These are phyloP conservation scores for Pogona vitticeps DNA, from an alignment of 2,113 vertebrate species.

Conservation along the genomic window DNA sequence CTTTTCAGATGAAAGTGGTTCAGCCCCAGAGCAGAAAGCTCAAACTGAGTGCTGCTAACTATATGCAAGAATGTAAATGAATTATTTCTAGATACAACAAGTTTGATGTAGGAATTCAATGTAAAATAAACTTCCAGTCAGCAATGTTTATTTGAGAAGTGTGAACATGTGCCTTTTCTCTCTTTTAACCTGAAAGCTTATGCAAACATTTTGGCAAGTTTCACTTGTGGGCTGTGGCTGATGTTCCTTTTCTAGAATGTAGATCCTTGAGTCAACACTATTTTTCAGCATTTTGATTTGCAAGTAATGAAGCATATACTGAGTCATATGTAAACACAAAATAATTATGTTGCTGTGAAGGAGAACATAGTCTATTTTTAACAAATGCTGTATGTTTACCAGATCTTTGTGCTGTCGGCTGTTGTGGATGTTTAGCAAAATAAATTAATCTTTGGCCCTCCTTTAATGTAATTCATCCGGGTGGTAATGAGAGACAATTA, in stretches of 20 bases:
- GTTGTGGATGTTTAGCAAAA: background rate
- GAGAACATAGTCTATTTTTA: background rate
- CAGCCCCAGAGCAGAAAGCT: background rate
- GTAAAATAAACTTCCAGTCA: conserved; percentile 38
- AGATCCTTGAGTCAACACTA: background rate
- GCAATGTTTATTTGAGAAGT: conserved; percentile 32
- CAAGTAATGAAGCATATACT: background rate
- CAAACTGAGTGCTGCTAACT: background rate
- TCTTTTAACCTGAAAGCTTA: conserved; percentile 27
- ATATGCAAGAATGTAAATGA: background rate
- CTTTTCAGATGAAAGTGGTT: background rate
- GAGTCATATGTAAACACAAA: background rate
- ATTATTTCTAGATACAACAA: background rate
- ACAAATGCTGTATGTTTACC: too few species aligned
- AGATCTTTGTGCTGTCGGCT: background rate
- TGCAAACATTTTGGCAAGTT: conserved; percentile 12
- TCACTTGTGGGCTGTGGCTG: background rate
- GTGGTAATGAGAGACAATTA: background rate
- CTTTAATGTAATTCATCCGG: background rate
- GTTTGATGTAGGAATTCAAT: conserved; percentile 25
- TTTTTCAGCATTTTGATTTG: background rate
- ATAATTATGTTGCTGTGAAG: background rate
- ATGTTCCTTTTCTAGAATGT: background rate
- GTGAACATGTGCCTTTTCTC: background rate
- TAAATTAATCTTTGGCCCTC: background rate